Conservation (phyloP, 2,797 vertebrate species). For the Clamator glandarius region DNA sequence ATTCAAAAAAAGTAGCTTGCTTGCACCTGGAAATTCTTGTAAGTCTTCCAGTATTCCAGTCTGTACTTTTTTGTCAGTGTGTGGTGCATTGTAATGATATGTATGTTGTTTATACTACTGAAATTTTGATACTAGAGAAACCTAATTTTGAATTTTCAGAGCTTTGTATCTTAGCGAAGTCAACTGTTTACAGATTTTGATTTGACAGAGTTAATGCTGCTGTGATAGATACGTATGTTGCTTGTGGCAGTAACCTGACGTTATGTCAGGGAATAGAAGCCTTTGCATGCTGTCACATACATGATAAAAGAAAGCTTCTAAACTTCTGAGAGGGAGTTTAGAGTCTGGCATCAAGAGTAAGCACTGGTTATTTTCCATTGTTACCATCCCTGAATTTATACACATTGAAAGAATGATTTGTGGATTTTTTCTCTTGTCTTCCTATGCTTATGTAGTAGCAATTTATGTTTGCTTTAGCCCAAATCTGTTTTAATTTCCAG, state of each 20-base stretch:
- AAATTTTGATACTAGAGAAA: neutral
- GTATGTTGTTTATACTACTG: neutral
- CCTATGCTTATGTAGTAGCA: neutral
- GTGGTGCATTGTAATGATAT: neutral
- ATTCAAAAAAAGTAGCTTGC: neutral
- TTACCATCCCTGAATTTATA: neutral
- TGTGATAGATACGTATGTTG: neutral
- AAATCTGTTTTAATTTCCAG: conserved; percentile 25
- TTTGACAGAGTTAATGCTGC: neutral
- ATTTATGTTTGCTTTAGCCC: neutral
- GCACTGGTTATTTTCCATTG: conserved; percentile 7
- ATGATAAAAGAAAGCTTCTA: neutral
- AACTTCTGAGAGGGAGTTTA: neutral
- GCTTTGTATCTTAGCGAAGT: neutral
- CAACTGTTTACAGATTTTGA: neutral
- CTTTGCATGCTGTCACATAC: neutral
- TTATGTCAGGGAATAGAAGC: neutral
- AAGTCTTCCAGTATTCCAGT: neutral
- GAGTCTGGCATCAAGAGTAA: neutral
- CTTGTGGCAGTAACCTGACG: neutral
- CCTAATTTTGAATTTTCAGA: neutral
- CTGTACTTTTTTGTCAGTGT: neutral
- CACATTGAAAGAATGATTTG: neutral
- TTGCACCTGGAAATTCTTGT: neutral
- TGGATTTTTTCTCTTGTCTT: neutral